Conservation (phyloP, 2,888 invertebrate species). For the Cephus rjabovi region DNA sequence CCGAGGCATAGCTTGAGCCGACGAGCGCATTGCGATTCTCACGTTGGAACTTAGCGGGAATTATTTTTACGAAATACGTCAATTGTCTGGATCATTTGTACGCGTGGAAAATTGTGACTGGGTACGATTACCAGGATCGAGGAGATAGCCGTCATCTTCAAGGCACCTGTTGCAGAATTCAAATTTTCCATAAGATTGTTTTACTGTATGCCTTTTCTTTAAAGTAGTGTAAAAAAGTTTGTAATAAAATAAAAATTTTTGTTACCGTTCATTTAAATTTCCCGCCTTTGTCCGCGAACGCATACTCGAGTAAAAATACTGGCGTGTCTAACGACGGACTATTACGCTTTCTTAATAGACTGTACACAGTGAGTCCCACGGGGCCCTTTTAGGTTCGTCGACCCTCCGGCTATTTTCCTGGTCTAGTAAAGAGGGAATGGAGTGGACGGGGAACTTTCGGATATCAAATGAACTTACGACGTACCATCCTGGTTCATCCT, state of each 20-base stretch:
- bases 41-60: constrained; percentile 41
- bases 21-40: constrained; percentile 55
- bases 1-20: constrained; percentile 36
- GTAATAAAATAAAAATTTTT: not conserved
- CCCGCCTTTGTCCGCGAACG: not conserved
- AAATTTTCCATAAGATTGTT: not conserved
- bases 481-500: not conserved
- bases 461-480: not conserved
- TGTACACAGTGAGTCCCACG: not conserved
- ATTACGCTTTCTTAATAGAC: not conserved
- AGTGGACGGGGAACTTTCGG: not conserved
- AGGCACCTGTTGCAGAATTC: not conserved
- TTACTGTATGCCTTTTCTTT: not conserved
- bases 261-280: not conserved
- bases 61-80: not conserved
- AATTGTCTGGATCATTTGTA: not conserved
- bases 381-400: not conserved
- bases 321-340: not conserved
- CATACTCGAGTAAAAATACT: not conserved
- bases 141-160: not conserved
- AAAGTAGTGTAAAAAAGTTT: not conserved
- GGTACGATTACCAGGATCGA: not conserved
- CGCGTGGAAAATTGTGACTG: not conserved
- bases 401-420: not conserved
- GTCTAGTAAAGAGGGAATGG: not conserved